Base-by-base conservation (phyloP, 2,797 vertebrate genomes). In the Varecia variegata region DNA sequence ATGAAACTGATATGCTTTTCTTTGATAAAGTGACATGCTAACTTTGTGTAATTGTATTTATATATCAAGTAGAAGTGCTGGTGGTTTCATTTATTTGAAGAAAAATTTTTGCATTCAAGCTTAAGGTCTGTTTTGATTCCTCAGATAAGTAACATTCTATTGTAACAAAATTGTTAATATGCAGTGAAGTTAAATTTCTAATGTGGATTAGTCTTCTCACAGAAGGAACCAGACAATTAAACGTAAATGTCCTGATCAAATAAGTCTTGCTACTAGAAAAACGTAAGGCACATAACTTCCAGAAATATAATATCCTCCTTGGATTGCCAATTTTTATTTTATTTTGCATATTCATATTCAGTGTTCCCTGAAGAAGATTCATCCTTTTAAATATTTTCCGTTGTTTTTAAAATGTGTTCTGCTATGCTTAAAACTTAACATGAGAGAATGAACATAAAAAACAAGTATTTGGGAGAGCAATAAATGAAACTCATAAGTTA, bases 1-100 rank as follows among this genome's bases (percentile, higher is more conserved):
- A 0, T 70, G 14, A 83, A 82, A 88, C 0, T 0, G 60, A n/a
- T 93, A 71, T 92, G 95, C 56, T 96, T 96, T 96, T 94, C 74
- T 70, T 95, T 96, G 84, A 96, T 95, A 94, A 68, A 90, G 21
- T 47, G 27, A 18, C 67, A 47, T 60, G 90, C 77, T 82, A 58
- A 92, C 35, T 60, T 71, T 71, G 15, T 86, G 2, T 71, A 88
- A 93, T 88, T 95, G n/a, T 76, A 7, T 86, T 80, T 67, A 40
- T 65, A 38, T 20, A 5, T 77, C 50, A 56, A 23, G 8, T 32
- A 80, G 23, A 54, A 30, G 8, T 56, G 2, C 62, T 85, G 17
- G 8, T 67, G 52, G 2, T 79, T 86, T 94, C 4, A 38, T 83
- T 82, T 20, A 88, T 90, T 87, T 90, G 47, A 77, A 65, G 92